phyloP scores from a whole-genome alignment of 2,113 vertebrate genomes.

The Dasyurus viverrinus region DNA sequence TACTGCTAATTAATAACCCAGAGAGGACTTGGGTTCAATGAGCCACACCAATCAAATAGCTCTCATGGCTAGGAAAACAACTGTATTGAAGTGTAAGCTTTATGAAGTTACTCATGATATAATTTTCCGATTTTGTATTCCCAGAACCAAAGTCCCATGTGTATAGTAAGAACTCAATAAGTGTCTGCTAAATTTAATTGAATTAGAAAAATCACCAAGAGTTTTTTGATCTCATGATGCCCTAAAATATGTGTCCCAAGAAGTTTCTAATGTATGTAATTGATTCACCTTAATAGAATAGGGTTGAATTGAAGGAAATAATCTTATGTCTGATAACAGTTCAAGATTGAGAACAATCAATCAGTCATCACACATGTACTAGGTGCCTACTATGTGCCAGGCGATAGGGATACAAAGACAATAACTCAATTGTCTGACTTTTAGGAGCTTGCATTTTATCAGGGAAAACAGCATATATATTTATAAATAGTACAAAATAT shows the following conservation, averaged over 20 bases:
- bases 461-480: not conserved
- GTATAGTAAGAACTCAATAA: not conserved
- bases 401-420: not conserved
- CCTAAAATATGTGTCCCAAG: not conserved
- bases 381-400: not conserved
- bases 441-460: not conserved
- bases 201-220: not conserved
- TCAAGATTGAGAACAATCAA: not conserved
- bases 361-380: not conserved
- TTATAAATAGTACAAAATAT: not conserved
- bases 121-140: not conserved
- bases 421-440: not conserved
- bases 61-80: not conserved
- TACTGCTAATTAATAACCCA: not conserved
- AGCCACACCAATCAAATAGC: not conserved
- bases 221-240: not conserved
- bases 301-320: not conserved
- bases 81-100: not conserved
- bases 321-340: not conserved
- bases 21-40: not conserved
- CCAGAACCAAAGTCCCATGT: not conserved
- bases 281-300: not conserved
- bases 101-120: not conserved
- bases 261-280: not conserved
- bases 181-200: not conserved